phyloP scores from a whole-genome alignment of 2,113 vertebrate genomes.

The Trichechus manatus region DNA sequence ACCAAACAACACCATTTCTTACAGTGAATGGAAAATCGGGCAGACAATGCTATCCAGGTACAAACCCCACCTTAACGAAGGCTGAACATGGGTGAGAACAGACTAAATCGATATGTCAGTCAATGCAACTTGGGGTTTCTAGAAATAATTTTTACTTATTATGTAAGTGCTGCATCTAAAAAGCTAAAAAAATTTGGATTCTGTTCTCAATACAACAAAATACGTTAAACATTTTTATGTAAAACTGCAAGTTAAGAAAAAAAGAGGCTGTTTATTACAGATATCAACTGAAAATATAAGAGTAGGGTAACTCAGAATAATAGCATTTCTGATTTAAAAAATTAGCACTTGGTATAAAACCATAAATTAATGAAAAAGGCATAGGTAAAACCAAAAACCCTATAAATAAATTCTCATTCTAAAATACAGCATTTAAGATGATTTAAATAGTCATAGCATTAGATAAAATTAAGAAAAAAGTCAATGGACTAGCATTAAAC shows the following conservation, averaged over 20 bases:
- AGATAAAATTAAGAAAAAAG: conserved; percentile 45
- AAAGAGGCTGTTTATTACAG: neutral
- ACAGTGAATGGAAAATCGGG: neutral
- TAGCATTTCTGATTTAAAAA: conserved; percentile 31
- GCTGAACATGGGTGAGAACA: neutral
- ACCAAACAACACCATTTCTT: neutral
- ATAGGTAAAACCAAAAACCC: neutral
- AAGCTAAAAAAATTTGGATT: neutral
- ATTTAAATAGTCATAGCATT: neutral
- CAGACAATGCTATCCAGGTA: neutral
- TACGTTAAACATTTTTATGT: neutral
- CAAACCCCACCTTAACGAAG: neutral
- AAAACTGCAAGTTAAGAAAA: conserved; percentile 40
- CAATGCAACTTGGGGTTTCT: neutral
- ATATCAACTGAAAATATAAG: neutral
- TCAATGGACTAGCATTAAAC: neutral
- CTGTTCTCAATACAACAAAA: neutral
- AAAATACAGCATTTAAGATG: conserved; percentile 31
- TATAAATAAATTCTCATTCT: conserved; percentile 5
- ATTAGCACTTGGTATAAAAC: neutral
- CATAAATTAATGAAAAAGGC: neutral
- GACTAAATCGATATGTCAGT: neutral
- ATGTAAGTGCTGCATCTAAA: neutral
- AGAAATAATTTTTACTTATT: neutral
- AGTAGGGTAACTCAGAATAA: neutral